Evolutionary conservation across 2,113 vertebrate species (phyloP), one percentile per base, ranked within the genome.

Genomic region (Nerophis ophidion): DNA sequence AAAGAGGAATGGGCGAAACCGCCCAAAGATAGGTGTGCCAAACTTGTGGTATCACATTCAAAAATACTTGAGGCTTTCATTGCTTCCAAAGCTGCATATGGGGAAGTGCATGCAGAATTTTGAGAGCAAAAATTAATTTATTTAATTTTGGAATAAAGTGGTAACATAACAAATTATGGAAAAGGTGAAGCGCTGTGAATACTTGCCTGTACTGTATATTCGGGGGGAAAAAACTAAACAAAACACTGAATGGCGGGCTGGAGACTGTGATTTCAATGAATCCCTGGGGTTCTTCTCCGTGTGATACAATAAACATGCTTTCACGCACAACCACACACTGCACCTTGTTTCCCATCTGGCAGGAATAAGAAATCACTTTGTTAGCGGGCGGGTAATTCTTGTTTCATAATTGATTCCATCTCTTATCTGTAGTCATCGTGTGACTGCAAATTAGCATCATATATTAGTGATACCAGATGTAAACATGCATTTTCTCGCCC

Each of bases 341-440:
- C 10, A 8, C 44, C 10, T 40, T 45, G 14, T 36, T 10, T 71
- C 56, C 71, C 65, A 72, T 71, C 53, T 80, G 67, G 59, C 61
- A 47, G 36, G 57, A 84, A 78, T 60, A 60, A 59, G 33, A 63
- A 65, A 52, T 72, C 17, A 13, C 36, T 48, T 73, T 69, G 55
- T 79, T 68, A 53, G 46, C 17, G 14, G 60, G 26, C 26, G 70
- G 70, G 79, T 9, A 65, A 73, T 80, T 56, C 36, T 56, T 16
- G 33, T 74, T 82, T 76, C 34, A 76, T 74, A 42, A 60, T 36
- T 61, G 63, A 60, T 56, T 35, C 45, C 48, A 56, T 57, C 53
- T 62, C 6, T 42, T 57, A 69, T 49, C 57, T 67, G 26, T 44
- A 49, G 42, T n/a, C 44, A 47, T 74, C 74, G 68, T 5, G 47